Base-by-base conservation (phyloP, 2,888 invertebrate genomes). In the Callyntrura sp. region DNA sequence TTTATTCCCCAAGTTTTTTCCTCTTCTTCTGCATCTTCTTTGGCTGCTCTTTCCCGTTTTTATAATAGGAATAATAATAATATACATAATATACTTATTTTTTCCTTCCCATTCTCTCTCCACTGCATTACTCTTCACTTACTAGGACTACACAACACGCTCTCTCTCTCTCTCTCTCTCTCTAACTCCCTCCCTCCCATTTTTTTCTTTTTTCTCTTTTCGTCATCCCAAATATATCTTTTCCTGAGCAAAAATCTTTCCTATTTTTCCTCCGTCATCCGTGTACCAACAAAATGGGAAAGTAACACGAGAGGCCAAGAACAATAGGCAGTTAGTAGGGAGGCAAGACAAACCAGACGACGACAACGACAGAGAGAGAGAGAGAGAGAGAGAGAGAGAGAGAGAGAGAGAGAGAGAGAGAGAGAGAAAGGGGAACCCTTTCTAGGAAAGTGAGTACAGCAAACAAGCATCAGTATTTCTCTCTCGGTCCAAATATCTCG, bases 1-100 rank as follows among this genome's bases (percentile, higher is more conserved):
- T 86, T 78, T 84, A 90, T 87, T 90, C 83, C 83, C 70, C 55
- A 55, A 70, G 43, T 85, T 84, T 76, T 84, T 65, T 78, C 11
- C 73, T 85, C 73, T 43, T 70, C 12, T 25, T 82, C 60, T 65
- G 3, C 45, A 45, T 65, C 12, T 48, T 45, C 43, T 57, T 85
- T 60, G 35, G 12, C 14, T 12, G 11, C 25, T 65, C 12, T 25
- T 65, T n/a, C 25, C 25, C 35, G 35, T 35, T 35, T 70, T 51
- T 14, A 55, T 55, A 78, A 35, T 35, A 35, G 35, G 2, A 35
- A 55, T 14, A n/a, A 55, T 14, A 14, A 55, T 35, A 76, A 78
- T 51, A 78, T 78, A 23, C 79, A 60, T 76, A 45, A 55, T 78
- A 23, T 60, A 60, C 51, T 20, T 23, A 73, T 73, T 73, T 73